phyloP scores from a whole-genome alignment of 2,113 vertebrate genomes.

The Ondatra zibethicus region DNA sequence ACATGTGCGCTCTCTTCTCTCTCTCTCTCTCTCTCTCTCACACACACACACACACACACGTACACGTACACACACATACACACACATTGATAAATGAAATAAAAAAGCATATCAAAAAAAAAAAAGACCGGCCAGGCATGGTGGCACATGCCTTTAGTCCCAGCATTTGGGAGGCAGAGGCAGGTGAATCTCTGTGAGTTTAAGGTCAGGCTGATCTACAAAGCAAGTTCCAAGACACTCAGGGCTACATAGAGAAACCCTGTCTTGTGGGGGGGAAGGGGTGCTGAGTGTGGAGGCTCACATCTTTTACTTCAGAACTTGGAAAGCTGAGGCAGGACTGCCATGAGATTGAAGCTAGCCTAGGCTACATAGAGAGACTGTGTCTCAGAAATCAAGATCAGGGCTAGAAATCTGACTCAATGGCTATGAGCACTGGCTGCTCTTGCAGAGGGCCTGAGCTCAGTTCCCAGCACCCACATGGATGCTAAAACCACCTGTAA shows the following conservation, averaged over 20 bases:
- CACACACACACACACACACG: not conserved
- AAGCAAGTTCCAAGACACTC: not conserved
- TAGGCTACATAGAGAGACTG: not conserved
- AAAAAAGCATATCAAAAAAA: not conserved
- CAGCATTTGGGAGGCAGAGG: not conserved
- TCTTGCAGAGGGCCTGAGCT: not conserved
- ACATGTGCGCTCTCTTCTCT: not conserved
- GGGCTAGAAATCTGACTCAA: not conserved
- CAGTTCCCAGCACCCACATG: not conserved
- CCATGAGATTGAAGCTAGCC: not conserved
- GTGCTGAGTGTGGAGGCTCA: not conserved
- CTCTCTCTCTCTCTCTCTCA: too few species aligned
- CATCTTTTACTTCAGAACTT: not conserved
- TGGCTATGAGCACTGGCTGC: not conserved
- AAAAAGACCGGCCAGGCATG: not conserved
- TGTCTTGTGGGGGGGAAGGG: too few species aligned
- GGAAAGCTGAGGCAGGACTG: not conserved
- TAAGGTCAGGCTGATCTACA: not conserved
- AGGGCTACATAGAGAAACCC: not conserved
- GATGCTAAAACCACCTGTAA: not conserved
- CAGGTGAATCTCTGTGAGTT: not conserved
- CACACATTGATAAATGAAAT: not conserved
- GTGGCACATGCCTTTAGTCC: not conserved
- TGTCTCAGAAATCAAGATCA: not conserved
- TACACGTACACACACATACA: not conserved